Evolutionary conservation across 2,113 vertebrate species (phyloP), one percentile per base, ranked within the genome.

Genomic region (Podarcis cretensis): DNA sequence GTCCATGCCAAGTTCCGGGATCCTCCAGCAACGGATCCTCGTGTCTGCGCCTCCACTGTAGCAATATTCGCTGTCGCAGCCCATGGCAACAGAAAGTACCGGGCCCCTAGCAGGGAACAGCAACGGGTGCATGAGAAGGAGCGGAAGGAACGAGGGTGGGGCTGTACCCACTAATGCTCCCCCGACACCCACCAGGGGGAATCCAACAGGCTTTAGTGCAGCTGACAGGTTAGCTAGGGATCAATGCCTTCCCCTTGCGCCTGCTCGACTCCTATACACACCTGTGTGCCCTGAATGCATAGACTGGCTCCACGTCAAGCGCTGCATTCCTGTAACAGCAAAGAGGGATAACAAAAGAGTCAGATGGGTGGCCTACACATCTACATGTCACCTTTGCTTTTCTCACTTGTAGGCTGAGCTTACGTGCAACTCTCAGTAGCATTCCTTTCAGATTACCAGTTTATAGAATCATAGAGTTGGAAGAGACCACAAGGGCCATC

Each of bases 241-340:
- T 30, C 6, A 57, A 77, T 7, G 25, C 48, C 4, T 2, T 3
- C 69, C 8, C 1, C 30, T 1, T 13, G 5, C 63, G 20, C 30
- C 3, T n/a, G 43, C 48, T 14, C 1, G 4, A 3, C 35, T 2
- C 25, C 57, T 16, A 3, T 0, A 8, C 96, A 91, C 84, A 98
- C 98, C 98, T 98, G 96, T 99, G 98, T 16, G 98, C 98, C 83
- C 98, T 96, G 91, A 99, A 99, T 1, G 98, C 98, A 1, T 99
- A 98, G 92, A 99, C 97, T 3, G 98, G 98, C 48, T 99, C 98
- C 89, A 99, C 97, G 0, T 99, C 98, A 92, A 98, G 90, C 0
- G 98, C 98, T 1, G 98, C 97, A 0, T 98, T 98, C 94, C 98
- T 99, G 89, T 1, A 32, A 69, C 6, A 48, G 27, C 30, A 92